Conservation (phyloP, 2,797 vertebrate genomes). For the Acipenser ruthenus region DNA sequence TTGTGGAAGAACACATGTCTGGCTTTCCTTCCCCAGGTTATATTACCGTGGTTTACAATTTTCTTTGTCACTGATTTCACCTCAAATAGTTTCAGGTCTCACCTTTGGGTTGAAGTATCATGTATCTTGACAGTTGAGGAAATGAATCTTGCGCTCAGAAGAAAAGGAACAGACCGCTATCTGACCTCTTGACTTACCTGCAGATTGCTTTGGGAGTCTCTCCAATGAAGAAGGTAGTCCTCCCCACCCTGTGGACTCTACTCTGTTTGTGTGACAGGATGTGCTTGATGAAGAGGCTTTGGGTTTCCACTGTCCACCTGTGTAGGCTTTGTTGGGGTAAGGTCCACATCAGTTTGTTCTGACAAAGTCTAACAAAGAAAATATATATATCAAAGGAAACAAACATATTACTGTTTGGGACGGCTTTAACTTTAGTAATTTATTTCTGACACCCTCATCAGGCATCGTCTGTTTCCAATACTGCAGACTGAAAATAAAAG, state of each 20-base stretch:
- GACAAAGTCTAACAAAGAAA: slow-evolving; percentile 34
- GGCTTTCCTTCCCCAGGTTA: slow-evolving; percentile 1
- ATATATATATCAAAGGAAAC: neutral
- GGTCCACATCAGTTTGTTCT: slow-evolving; percentile 16
- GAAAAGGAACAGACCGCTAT: neutral
- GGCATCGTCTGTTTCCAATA: no score
- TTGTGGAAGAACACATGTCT: neutral
- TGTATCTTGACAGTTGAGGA: neutral
- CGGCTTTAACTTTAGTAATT: no score
- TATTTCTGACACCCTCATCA: no score
- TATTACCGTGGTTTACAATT: slow-evolving; percentile 6
- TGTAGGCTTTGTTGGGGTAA: neutral
- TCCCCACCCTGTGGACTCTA: slow-evolving; percentile 44
- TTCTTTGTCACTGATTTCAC: neutral
- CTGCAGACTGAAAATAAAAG: no score
- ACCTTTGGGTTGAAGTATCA: slow-evolving; percentile 5
- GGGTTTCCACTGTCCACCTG: slow-evolving; percentile 7
- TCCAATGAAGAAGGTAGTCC: slow-evolving; percentile 69
- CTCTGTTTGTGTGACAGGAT: slow-evolving; percentile 67
- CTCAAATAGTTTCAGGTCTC: neutral
- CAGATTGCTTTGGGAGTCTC: slow-evolving; percentile 71
- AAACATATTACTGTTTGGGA: neutral
- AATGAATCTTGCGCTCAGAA: neutral
- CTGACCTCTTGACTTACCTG: slow-evolving; percentile 54
- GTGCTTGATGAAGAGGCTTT: slow-evolving; percentile 32